A percentile compares a stretch with the other conserved stretches of the same genome.
phyloP scores from a whole-genome alignment of 2,888 invertebrate species.

The Apeira syringaria region DNA sequence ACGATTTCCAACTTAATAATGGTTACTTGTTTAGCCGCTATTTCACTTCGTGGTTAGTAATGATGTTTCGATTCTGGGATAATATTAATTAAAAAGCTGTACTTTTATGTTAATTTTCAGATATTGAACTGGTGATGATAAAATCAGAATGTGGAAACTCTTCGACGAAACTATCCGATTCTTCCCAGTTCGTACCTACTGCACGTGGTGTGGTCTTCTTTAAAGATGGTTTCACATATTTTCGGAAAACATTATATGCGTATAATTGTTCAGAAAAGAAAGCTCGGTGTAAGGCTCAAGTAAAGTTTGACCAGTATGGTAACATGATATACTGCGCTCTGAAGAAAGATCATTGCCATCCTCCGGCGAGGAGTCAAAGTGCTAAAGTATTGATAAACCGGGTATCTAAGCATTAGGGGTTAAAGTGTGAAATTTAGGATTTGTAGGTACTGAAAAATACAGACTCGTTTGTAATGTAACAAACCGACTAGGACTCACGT shows the following conservation, averaged over 20 bases:
- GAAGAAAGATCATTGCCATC: slow-evolving; percentile 1
- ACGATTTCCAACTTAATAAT: too few relatives aligned
- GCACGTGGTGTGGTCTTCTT: slow-evolving; percentile 1
- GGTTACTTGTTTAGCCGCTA: too few relatives aligned
- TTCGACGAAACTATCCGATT: neutral
- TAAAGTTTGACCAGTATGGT: slow-evolving; percentile 14
- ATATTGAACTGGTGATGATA: neutral
- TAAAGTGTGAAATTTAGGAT: too few relatives aligned
- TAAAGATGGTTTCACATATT: slow-evolving; percentile 13
- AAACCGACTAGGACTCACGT: too few relatives aligned
- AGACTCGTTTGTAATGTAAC: too few relatives aligned
- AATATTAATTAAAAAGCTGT: too few relatives aligned
- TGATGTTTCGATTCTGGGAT: too few relatives aligned
- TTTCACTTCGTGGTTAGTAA: too few relatives aligned
- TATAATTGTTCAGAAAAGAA: slow-evolving; percentile 33
- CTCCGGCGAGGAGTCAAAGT: neutral
- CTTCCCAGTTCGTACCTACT: neutral
- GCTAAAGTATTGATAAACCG: neutral
- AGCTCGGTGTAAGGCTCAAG: slow-evolving; percentile 23
- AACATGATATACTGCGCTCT: slow-evolving; percentile 11
- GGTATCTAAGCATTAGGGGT: neutral
- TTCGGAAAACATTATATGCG: slow-evolving; percentile 6
- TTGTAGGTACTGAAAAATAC: too few relatives aligned
- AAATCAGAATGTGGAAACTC: neutral
- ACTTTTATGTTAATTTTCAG: too few relatives aligned